Conservation (phyloP, 2,888 invertebrate genomes). For the Heliconius ethilla region DNA sequence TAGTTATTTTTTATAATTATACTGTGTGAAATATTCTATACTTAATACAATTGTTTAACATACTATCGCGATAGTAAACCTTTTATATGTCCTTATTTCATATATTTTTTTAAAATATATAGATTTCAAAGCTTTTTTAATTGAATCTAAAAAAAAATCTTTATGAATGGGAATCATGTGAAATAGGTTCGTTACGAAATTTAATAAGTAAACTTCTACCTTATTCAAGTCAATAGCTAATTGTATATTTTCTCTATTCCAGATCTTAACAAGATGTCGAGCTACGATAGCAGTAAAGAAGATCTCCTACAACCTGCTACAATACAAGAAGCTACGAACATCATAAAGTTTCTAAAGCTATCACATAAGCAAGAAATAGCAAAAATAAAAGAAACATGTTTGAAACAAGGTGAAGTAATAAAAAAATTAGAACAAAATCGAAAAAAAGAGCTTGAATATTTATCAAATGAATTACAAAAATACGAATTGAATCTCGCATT, state of each 20-base stretch:
- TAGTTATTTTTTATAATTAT: not conserved
- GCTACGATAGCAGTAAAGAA: slow-evolving; percentile 55
- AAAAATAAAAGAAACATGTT: slow-evolving; percentile 66
- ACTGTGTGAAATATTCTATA: not conserved
- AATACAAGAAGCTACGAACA: slow-evolving; percentile 75
- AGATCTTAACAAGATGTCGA: slow-evolving; percentile 54
- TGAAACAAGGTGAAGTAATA: slow-evolving; percentile 69
- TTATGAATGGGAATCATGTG: too few relatives aligned
- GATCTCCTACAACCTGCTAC: slow-evolving; percentile 68
- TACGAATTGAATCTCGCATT: slow-evolving; percentile 74
- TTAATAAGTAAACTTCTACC: not conserved
- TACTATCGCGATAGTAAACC: not conserved
- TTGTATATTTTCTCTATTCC: slow-evolving; percentile 34
- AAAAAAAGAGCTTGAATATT: slow-evolving; percentile 74
- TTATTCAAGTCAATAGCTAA: not conserved
- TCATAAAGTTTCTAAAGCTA: slow-evolving; percentile 74
- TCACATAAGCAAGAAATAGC: slow-evolving; percentile 74
- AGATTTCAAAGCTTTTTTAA: too few relatives aligned
- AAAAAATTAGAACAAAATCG: slow-evolving; percentile 74
- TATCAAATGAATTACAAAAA: slow-evolving; percentile 73
- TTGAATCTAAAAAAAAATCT: too few relatives aligned
- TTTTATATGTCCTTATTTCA: too few relatives aligned
- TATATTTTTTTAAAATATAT: too few relatives aligned
- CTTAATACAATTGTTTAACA: not conserved
- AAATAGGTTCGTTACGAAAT: not conserved